Conservation (phyloP, 2,888 invertebrate species). For the Nemoura dubitans region DNA sequence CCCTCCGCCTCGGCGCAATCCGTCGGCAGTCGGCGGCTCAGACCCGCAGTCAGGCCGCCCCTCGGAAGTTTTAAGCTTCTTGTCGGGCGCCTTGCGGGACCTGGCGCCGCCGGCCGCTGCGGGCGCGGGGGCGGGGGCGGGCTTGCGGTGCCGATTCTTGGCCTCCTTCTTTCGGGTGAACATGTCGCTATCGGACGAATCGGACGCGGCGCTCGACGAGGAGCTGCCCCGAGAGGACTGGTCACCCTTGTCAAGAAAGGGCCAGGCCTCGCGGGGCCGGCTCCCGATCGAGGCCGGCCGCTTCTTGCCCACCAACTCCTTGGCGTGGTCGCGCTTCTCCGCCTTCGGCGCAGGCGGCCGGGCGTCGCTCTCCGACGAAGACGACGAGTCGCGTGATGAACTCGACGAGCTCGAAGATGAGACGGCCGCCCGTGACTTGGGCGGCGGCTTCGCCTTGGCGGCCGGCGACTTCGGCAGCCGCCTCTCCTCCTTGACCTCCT, state of each 20-base stretch:
- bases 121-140: slow-evolving; percentile 53
- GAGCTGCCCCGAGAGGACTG: slow-evolving; percentile 72
- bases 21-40: slow-evolving; percentile 77
- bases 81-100: slow-evolving; percentile 75
- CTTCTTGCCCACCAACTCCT: slow-evolving; percentile 49
- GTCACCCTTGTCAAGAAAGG: slow-evolving; percentile 83
- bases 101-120: slow-evolving; percentile 58
- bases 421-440: slow-evolving; percentile 45
- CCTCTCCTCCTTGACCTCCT: slow-evolving; percentile 56
- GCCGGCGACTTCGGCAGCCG: slow-evolving; percentile 39
- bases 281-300: slow-evolving; percentile 42
- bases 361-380: slow-evolving; percentile 61
- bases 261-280: slow-evolving; percentile 66
- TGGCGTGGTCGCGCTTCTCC: slow-evolving; percentile 39
- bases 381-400: slow-evolving; percentile 59
- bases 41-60: slow-evolving; percentile 77
- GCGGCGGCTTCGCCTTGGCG: slow-evolving; percentile 41
- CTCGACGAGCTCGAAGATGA: slow-evolving; percentile 63
- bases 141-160: slow-evolving; percentile 55
- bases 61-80: slow-evolving; percentile 87
- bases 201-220: slow-evolving; percentile 65
- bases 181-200: slow-evolving; percentile 46
- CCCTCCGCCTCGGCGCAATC: slow-evolving; percentile 64
- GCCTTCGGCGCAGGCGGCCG: slow-evolving; percentile 54
- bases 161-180: slow-evolving; percentile 54